These are phyloP conservation scores for Argyra leucocephala DNA, from an alignment of 2,888 invertebrate genomes.

Conservation along the genomic window DNA sequence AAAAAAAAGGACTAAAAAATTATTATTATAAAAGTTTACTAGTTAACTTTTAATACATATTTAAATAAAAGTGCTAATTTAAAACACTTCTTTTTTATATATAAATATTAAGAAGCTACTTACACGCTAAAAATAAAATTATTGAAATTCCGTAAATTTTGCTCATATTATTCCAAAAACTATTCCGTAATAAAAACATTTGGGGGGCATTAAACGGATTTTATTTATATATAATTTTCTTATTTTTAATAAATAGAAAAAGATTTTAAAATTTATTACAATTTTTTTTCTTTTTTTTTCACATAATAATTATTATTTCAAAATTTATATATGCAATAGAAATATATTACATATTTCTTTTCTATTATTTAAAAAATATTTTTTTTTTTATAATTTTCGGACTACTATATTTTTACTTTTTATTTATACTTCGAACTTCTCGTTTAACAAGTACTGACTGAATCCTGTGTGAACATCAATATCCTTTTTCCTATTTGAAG, in stretches of 20 bases:
- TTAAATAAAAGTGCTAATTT: too few relatives aligned
- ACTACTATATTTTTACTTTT: neutral
- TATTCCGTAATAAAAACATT: slow-evolving; percentile 6
- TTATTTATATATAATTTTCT: neutral
- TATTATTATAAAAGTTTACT: too few relatives aligned
- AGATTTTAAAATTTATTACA: too few relatives aligned
- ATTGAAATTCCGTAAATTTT: slow-evolving; percentile 6
- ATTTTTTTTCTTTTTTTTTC: too few relatives aligned
- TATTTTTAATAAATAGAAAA: neutral
- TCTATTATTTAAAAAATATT: too few relatives aligned
- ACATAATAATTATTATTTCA: too few relatives aligned
- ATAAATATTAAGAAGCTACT: too few relatives aligned
- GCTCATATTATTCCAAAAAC: slow-evolving; percentile 6
- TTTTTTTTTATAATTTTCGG: neutral
- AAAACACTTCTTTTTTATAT: too few relatives aligned
- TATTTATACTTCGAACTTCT: neutral
- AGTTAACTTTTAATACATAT: too few relatives aligned
- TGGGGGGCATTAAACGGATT: neutral
- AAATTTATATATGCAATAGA: too few relatives aligned
- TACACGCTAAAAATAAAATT: slow-evolving; percentile 4
- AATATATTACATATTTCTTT: too few relatives aligned
- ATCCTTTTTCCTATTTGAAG: neutral
- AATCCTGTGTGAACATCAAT: neutral
- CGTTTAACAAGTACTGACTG: slow-evolving; percentile 6
- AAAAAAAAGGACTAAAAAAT: too few relatives aligned